Conservation (phyloP, 2,797 vertebrate genomes). For the Percopsis omiscomaycus region DNA sequence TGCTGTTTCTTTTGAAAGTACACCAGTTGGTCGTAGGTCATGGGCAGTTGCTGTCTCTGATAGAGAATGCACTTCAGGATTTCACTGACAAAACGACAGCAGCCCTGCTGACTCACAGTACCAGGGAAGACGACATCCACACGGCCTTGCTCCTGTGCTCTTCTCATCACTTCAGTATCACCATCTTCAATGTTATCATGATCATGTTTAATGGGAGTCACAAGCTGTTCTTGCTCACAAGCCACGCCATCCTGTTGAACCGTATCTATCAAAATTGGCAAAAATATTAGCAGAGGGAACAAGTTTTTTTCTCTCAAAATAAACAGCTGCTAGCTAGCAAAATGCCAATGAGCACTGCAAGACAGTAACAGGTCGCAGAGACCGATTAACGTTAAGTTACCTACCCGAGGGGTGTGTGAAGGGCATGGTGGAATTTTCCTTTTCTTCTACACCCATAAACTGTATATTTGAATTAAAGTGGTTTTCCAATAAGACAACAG, state of each 20-base stretch:
- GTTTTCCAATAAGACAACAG: neutral
- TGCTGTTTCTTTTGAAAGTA: constrained; percentile 79
- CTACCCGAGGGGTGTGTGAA: constrained; percentile 30
- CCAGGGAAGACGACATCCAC: constrained; percentile 86
- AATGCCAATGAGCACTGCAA: neutral
- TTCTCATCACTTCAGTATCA: constrained; percentile 62
- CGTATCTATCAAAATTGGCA: constrained; percentile 41
- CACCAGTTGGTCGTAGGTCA: constrained; percentile 91
- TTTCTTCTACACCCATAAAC: constrained; percentile 17
- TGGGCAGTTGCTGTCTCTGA: constrained; percentile 93
- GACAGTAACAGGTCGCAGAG: neutral
- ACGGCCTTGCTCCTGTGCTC: constrained; percentile 63
- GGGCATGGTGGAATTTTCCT: constrained; percentile 46
- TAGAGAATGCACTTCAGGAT: constrained; percentile 92
- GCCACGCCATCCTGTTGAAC: constrained; percentile 12
- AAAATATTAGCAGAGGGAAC: constrained; percentile 15
- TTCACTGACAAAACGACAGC: constrained; percentile 89
- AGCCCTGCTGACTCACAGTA: constrained; percentile 83
- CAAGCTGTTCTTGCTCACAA: neutral
- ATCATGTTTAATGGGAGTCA: constrained; percentile 20
- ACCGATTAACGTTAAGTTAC: no score
- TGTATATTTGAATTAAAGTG: neutral
- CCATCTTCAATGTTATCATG: constrained; percentile 33
- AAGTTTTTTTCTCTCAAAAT: constrained; percentile 1
- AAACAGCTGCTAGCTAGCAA: neutral